phyloP scores from a whole-genome alignment of 2,113 vertebrate species.

The Mellivora capensis region DNA sequence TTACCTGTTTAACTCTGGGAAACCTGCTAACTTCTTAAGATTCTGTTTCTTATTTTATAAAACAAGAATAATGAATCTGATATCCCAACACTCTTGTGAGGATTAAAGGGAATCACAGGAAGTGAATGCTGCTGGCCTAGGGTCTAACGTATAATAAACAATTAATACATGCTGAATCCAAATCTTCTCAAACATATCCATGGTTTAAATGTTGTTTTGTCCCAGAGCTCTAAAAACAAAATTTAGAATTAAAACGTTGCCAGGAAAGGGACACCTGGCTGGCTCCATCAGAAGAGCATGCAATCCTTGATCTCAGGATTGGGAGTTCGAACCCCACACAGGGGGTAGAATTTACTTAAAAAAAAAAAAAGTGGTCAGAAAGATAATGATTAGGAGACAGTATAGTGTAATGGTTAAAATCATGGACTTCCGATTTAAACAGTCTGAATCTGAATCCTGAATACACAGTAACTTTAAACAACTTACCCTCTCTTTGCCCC shows the following conservation, averaged over 20 bases:
- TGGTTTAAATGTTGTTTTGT: background rate
- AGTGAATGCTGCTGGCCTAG: background rate
- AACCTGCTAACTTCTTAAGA: background rate
- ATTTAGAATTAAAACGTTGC: background rate
- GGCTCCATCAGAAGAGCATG: background rate
- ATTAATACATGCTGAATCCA: background rate
- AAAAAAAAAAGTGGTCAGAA: background rate
- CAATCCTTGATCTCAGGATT: background rate
- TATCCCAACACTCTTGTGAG: background rate
- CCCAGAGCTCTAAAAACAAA: slow-evolving; percentile 9
- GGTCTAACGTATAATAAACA: background rate
- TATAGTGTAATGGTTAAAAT: background rate
- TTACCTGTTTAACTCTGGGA: background rate
- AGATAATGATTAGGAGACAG: background rate
- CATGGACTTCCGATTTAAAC: background rate
- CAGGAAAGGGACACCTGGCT: background rate
- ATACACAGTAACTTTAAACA: background rate
- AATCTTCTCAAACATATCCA: background rate
- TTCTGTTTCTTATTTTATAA: background rate
- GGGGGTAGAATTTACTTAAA: background rate
- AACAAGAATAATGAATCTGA: background rate
- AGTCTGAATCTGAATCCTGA: background rate
- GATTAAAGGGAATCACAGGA: background rate
- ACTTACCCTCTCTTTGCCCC: background rate
- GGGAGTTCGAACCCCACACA: background rate